Conservation (phyloP, 2,888 invertebrate species). For the Sinelater perroti region DNA sequence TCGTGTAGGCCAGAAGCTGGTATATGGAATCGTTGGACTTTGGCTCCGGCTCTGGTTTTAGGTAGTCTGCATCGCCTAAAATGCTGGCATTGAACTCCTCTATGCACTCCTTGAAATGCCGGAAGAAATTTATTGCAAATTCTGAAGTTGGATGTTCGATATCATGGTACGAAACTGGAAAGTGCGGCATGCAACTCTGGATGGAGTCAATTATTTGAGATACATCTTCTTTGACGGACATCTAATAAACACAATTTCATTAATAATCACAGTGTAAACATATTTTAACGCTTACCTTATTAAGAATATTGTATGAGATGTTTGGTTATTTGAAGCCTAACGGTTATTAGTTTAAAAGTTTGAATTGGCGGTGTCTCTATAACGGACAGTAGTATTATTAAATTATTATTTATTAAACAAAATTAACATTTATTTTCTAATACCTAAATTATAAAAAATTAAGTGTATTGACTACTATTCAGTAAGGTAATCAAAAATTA, state of each 20-base stretch:
- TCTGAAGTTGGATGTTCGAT: conserved; percentile 17
- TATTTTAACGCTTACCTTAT: too few species aligned
- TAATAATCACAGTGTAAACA: not conserved
- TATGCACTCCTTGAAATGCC: not conserved
- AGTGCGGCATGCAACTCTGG: conserved; percentile 9
- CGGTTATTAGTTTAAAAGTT: not conserved
- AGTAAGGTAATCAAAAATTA: too few species aligned
- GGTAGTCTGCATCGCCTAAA: not conserved
- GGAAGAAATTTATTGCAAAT: conserved; percentile 12
- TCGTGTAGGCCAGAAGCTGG: conserved; percentile 10
- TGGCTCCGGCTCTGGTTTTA: not conserved
- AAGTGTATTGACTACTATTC: too few species aligned
- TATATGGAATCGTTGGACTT: conserved; percentile 2
- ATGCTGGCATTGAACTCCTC: not conserved
- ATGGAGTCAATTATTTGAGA: not conserved
- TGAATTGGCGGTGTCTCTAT: not conserved
- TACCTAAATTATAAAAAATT: too few species aligned
- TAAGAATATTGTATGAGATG: too few species aligned
- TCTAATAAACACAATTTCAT: not conserved
- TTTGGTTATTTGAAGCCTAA: too few species aligned
- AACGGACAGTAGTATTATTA: too few species aligned
- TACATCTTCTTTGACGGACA: not conserved
- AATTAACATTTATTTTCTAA: too few species aligned
- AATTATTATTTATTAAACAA: too few species aligned
- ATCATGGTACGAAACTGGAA: conserved; percentile 6